Conservation (phyloP, 2,888 invertebrate species). For the Amphipoea oculea region DNA sequence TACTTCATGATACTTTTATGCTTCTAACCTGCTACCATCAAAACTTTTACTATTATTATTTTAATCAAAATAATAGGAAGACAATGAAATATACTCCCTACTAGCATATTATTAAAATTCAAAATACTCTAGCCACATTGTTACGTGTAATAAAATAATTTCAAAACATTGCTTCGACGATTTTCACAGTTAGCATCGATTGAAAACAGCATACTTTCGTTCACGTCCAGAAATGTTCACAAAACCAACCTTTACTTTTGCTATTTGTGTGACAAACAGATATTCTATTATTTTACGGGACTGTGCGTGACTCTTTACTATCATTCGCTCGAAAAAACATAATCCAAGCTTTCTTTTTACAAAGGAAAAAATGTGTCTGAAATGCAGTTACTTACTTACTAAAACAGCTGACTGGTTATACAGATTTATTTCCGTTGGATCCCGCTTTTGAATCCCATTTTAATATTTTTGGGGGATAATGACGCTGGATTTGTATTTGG, state of each 20-base stretch:
- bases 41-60: no score
- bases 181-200: conserved; percentile 71
- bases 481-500: no score
- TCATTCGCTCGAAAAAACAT: neutral
- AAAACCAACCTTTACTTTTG: conserved; percentile 58
- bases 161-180: conserved; percentile 62
- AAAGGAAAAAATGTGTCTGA: neutral
- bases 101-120: no score
- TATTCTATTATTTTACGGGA: conserved; percentile 50
- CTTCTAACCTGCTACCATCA: no score
- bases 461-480: no score
- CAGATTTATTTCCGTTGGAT: no score
- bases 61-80: no score
- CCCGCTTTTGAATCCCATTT: no score
- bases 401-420: no score
- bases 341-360: conserved; percentile 2
- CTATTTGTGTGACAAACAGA: conserved; percentile 53
- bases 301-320: conserved; percentile 28
- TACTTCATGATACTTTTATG: no score
- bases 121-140: neutral
- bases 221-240: conserved; percentile 68
- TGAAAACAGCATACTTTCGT: conserved; percentile 70
- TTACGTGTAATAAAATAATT: conserved; percentile 21
- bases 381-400: neutral
- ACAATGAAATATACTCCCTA: no score